These are phyloP conservation scores for Peromyscus melanophrys DNA, from an alignment of 2,797 vertebrate genomes.

Conservation along the genomic window DNA sequence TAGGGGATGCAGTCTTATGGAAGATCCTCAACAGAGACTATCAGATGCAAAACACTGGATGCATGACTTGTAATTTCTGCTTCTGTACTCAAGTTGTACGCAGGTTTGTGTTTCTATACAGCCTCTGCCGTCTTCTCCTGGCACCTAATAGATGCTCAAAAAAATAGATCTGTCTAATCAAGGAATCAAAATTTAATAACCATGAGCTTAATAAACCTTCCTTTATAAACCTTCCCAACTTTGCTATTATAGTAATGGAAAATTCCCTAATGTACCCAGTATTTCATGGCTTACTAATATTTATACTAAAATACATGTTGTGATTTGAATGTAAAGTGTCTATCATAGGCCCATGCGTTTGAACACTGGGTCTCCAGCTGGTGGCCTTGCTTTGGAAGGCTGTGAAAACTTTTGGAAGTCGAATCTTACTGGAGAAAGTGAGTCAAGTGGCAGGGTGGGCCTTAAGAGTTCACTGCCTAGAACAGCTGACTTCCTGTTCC, in stretches of 20 bases:
- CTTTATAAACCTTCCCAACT: not conserved
- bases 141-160: not conserved
- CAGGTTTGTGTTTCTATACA: not conserved
- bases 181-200: not conserved
- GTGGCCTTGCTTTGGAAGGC: not conserved
- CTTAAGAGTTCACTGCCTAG: not conserved
- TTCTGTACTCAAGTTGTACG: not conserved
- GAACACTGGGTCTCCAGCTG: not conserved
- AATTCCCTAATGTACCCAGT: not conserved
- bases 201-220: not conserved
- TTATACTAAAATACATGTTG: not conserved
- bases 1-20: not conserved
- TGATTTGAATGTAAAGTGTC: not conserved
- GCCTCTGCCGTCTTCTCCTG: too few relatives aligned
- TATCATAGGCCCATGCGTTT: not conserved
- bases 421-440: not conserved
- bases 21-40: not conserved
- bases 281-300: not conserved
- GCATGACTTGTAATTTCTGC: not conserved
- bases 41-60: not conserved
- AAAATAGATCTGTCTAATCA: not conserved
- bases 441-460: not conserved
- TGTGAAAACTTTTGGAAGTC: not conserved
- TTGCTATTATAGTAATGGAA: not conserved
- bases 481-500: not conserved